Evolutionary conservation across 2,113 vertebrate species (phyloP).

Genomic region (Plecotus auritus): DNA sequence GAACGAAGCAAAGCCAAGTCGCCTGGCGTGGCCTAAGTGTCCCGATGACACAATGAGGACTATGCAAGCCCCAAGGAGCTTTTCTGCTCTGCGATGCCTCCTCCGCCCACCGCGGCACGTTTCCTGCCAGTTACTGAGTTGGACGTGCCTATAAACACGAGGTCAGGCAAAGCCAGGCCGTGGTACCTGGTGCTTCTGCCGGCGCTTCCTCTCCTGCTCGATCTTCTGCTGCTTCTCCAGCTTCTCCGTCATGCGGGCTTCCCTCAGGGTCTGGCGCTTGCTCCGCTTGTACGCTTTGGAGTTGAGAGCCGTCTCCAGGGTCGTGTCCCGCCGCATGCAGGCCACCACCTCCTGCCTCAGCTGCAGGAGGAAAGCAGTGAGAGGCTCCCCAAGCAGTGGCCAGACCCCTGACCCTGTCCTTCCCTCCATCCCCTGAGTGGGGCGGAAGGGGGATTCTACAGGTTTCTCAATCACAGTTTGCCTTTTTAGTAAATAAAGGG

Average conservation of each 20-base stretch:
- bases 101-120: accelerated
- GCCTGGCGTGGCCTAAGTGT: neutral
- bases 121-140: accelerated
- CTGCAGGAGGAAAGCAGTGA: conserved; percentile 73
- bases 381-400: neutral
- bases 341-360: conserved; percentile 97
- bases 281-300: conserved; percentile 98
- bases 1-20: neutral
- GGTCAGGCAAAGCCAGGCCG: accelerated
- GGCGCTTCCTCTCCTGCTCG: conserved; percentile 95
- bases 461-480: neutral
- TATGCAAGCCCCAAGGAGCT: neutral
- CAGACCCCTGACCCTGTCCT: neutral
- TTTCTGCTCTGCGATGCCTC: neutral
- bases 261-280: conserved; percentile 95
- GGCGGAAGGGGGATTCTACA: neutral
- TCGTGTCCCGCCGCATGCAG: conserved; percentile 97
- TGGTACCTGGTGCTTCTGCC: conserved; percentile 97
- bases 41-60: neutral
- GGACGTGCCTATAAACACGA: accelerated
- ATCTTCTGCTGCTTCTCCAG: conserved; percentile 99
- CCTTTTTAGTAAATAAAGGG: neutral
- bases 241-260: conserved; percentile 98
- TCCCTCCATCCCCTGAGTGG: neutral
- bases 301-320: conserved; percentile 96